Base-by-base conservation (phyloP, 2,113 vertebrate genomes). In the human region DNA sequence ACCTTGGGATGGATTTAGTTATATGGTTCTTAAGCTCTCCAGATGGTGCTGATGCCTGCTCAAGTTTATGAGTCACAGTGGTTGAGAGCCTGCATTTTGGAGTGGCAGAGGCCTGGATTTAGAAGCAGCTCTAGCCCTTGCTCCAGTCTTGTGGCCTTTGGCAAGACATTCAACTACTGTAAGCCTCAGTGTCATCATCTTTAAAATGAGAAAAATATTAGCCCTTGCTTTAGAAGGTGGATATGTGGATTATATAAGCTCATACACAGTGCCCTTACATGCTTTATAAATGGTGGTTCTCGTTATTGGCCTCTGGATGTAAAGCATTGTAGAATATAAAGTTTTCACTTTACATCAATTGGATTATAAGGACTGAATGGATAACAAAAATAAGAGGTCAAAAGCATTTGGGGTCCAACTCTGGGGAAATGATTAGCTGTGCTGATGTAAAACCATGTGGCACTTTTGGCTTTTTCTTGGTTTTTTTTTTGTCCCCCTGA, bases 191-290 rank as follows among this genome's bases (percentile, higher is more conserved):
- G 50, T 68, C 70, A 86, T 85, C 20, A 30, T 95, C 89, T 96
- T 79, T 48, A 79, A 78, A 96, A 90, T 68, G 72, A 87, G 82
- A 78, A 78, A 78, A 81, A 52, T 76, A 64, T 57, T 72, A 94
- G 23, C 32, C 75, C 59, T 95, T 73, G 35, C 35, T 92, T 85
- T 59, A 85, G 81, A 81, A 85, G 40, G 48, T 87, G 0, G 9
- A 22, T 23, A 83, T 40, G 45, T 64, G 82, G 52, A 32, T 45
- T 86, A 76, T 1, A 88, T 35, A 90, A 76, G 23, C 35, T 50
- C 57, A 66, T 95, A 78, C 38, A 6, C 30, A 35, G 48, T 22
- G 48, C 16, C 78, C 66, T 85, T 50, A 92, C 78, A 50, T 52
- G 66, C 66, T 66, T 38, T 73, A 3, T 25, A 43, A 50, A 32